phyloP scores from a whole-genome alignment of 2,888 invertebrate genomes.

The Chymomyza procnemis region DNA sequence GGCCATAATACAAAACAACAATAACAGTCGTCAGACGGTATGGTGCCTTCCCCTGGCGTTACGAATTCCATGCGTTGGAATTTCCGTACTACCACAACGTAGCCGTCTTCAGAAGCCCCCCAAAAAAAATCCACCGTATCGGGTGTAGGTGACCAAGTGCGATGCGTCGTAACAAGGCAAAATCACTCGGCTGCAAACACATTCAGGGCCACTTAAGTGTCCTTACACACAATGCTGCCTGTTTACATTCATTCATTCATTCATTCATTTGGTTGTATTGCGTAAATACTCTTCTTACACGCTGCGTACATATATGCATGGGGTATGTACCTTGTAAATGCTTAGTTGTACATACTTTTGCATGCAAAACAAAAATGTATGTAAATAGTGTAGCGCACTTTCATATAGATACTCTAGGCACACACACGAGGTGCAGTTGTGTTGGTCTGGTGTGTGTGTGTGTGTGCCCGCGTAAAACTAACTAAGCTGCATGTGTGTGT shows the following conservation, averaged over 20 bases:
- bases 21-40: not conserved
- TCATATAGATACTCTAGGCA: constrained; percentile 5
- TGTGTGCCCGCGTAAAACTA: not conserved
- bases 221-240: constrained; percentile 41
- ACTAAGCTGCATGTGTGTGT: not conserved
- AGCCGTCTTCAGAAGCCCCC: constrained; percentile 15
- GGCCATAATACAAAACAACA: not conserved
- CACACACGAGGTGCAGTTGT: constrained; percentile 5
- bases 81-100: not conserved
- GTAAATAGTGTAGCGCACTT: constrained; percentile 1
- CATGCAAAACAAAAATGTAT: not conserved
- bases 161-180: constrained; percentile 46
- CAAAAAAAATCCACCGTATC: not conserved
- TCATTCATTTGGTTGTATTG: constrained; percentile 3
- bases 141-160: constrained; percentile 12
- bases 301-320: constrained; percentile 16
- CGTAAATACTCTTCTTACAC: constrained; percentile 34
- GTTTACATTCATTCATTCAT: constrained; percentile 38
- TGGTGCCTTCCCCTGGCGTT: constrained; percentile 9
- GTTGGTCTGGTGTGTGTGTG: not conserved
- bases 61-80: not conserved
- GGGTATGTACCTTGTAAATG: constrained; percentile 8
- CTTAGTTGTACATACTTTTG: not conserved
- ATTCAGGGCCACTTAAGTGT: constrained; percentile 62
- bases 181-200: constrained; percentile 64